Base-by-base conservation (phyloP, 2,888 invertebrate species). In the Dryococelus australis region DNA sequence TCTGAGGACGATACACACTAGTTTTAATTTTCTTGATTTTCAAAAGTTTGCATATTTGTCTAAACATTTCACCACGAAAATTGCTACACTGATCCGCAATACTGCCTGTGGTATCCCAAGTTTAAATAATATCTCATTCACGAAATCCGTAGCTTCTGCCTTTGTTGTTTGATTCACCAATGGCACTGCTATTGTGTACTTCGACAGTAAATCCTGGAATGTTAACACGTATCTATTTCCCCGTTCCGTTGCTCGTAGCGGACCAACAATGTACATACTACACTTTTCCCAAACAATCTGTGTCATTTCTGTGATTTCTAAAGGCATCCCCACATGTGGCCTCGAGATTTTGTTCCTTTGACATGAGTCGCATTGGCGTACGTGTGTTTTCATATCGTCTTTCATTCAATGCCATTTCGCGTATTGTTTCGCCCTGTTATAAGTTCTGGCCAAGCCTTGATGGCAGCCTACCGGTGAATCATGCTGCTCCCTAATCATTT, bases 391-490 rank as follows among this genome's bases (percentile, higher is more conserved):
- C 24, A 86, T 86, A 26, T 86, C 86, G 8, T 43, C 24, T 13
- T 43, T 86, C 86, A 86, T 86, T 12, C 35, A 6, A 24, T 35
- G 86, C 79, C 86, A 86, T 1, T 4, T 27, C 8, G 10, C 28
- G 13, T 86, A 78, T 43, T 28, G 16, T 27, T 80, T 86, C 27
- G 80, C 26, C 43, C 10, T 78, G 10, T 80, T 26, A 0, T 79
- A n/a, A 10, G 80, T 79, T 43, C 80, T 35, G 79, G 28, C 43
- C 26, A 86, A 80, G 6, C 79, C 79, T 24, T 78, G 86, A 26
- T 86, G 86, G 20, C 86, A 35, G 1, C 86, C 86, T 80, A 80
- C 27, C 20, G 86, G 43, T 2, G 35, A 12, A 80, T 80, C 80
- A 43, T 86, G 86, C 13, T 35, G 43, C 26, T 83, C 27, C 24